Base-by-base conservation (phyloP, 1,140 invertebrate species). In the Watersipora subatra region DNA sequence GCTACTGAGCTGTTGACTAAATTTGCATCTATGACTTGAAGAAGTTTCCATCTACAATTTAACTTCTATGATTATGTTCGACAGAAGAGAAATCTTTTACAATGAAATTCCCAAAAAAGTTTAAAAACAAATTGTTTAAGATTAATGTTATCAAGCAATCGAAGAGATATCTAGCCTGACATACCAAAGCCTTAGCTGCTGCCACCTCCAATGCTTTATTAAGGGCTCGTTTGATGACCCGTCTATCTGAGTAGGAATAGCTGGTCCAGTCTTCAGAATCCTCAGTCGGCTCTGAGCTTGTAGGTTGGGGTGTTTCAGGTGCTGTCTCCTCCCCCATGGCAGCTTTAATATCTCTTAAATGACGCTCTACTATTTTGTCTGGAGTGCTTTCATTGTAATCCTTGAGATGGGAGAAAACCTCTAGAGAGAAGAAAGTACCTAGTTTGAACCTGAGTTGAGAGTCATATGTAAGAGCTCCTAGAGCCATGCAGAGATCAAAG, bases 361-460 rank as follows among this genome's bases (percentile, higher is more conserved):
- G 34, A 12, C 34, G 7, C 7, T 7, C 34, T 12, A 46, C 34
- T 46, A 46, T 46, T 46, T 46, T 46, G 7, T 46, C 34, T 12
- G 34, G 34, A 12, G 34, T 46, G 34, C 19, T 46, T 46, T 46
- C 34, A 46, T 7, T 46, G 7, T 90, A 90, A 25, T 73, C 73
- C 71, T 89, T 91, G 73, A 88, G 69, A 19, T 82, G 68, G 58
- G 77, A 76, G 62, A 75, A 63, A 66, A 87, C 62, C 87, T 68
- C 84, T 12, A 90, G 89, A 83, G 93, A 90, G 73, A 88, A 86
- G 77, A 88, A 87, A 71, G 64, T 64, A 17, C 86, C 85, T 72
- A 87, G 84, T 66, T 73, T 71, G n/a, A n/a, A n/a, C n/a, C n/a
- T n/a, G n/a, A n/a, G n/a, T n/a, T n/a, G n/a, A n/a, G n/a, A n/a